Evolutionary conservation across 2,888 invertebrate genomes (phyloP).

Genomic region (Allophyes oxyacanthae): DNA sequence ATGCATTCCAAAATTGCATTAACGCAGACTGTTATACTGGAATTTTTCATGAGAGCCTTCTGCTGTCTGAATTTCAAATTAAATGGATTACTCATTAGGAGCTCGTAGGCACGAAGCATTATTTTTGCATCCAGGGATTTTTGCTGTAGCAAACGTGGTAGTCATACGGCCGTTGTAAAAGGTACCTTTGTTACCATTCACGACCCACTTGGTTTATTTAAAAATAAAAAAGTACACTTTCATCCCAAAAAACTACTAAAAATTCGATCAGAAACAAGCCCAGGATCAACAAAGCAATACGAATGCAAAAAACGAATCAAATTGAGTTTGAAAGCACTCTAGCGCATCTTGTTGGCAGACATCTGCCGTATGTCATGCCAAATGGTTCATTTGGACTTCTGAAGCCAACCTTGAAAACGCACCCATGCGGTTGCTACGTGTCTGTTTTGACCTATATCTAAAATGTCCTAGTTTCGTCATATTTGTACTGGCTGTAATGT

Average conservation of each 20-base stretch:
- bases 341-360: slow-evolving; percentile 39
- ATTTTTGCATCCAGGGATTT: too few species aligned
- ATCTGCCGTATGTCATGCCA: slow-evolving; percentile 38
- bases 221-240: too few species aligned
- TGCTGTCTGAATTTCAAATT: slow-evolving; percentile 12
- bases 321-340: slow-evolving; percentile 46
- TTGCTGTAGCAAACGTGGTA: too few species aligned
- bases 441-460: slow-evolving; percentile 31
- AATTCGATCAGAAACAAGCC: slow-evolving; percentile 22
- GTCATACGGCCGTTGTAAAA: too few species aligned
- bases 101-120: too few species aligned
- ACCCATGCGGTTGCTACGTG: slow-evolving; percentile 17
- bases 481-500: not conserved
- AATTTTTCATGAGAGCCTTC: not conserved
- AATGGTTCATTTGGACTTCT: slow-evolving; percentile 42
- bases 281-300: slow-evolving; percentile 7
- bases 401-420: slow-evolving; percentile 29
- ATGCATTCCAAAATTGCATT: slow-evolving; percentile 27
- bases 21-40: slow-evolving; percentile 1
- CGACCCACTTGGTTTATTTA: too few species aligned
- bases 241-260: too few species aligned
- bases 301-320: slow-evolving; percentile 4
- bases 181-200: too few species aligned
- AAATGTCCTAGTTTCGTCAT: slow-evolving; percentile 24
- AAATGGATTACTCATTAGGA: slow-evolving; percentile 4